Evolutionary conservation across 1,140 invertebrate species (phyloP), one percentile per base, ranked within the genome.

Genomic region (Heliconius congener): DNA sequence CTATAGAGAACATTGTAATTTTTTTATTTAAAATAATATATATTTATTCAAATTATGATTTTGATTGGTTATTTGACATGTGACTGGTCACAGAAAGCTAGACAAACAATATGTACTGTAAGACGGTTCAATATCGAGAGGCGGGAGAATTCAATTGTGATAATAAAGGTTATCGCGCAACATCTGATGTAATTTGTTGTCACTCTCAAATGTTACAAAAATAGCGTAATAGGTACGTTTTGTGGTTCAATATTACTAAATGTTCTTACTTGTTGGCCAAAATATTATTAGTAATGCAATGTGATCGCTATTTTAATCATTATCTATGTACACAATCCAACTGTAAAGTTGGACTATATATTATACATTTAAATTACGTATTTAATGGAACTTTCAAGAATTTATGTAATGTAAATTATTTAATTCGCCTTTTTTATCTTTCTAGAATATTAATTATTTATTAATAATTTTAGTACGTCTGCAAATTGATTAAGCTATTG

Each of bases 121-220:
- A 84, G 86, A 82, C 79, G 74, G 66, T 80, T 77, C 77, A 83
- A 82, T 79, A 30, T 66, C 2, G 27, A 66, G 60, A 76, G 79
- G 88, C 90, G 89, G 85, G 91, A 90, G 90, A 90, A 88, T 90
- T 89, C 77, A 87, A 90, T 86, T 88, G 34, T 77, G 92, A 94
- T 93, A 93, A 91, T 82, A 89, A 78, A 89, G 92, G 92, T 93
- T 92, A 94, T 92, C 90, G 66, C n/a, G 74, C 71, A 71, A 80
- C 42, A 82, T 74, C 86, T 90, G 90, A 93, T 83, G 90, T 89
- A 93, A 90, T 66, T 82, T 79, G 66, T 83, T 81, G 76, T 57
- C 73, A 76, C n/a, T 74, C 70, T 76, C 66, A 75, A 73, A 71
- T 80, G 57, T 78, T 76, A 80, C 79, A 50, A 84, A 82, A 83